Evolutionary conservation across 1,140 invertebrate species (phyloP), one percentile per base, ranked within the genome.

Genomic region (Microplitis mediator): DNA sequence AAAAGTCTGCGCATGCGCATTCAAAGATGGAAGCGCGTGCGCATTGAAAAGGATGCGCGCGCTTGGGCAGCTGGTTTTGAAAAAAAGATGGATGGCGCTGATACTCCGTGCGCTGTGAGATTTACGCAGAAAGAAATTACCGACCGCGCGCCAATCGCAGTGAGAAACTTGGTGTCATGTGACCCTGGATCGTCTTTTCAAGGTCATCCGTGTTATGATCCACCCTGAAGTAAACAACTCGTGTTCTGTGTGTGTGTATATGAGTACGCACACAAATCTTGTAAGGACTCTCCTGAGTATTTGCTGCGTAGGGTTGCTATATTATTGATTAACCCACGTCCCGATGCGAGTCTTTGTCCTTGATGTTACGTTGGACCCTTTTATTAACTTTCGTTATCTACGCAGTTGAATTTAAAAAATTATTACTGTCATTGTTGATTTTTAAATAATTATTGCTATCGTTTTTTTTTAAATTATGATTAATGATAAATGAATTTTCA

Each of bases 201-300:
- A 72, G 70, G 70, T 72, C 70, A 72, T 60, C 62, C 51, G 45
- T 72, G 70, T 72, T 72, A 35, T 72, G 62, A 58, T 72, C 35
- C 34, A 65, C 34, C 63, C 8, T 23, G 63, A 65, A 50, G 63
- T 65, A 65, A 65, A 65, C 63, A 65, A 51, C 36, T 35, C 14
- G 6, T 23, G 34, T 16, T 16, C 39, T 65, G 5, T 51, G 39
- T 35, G 11, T 31, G 13, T 62, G 11, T 35, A 11, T 35, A 4
- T 62, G 6, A 62, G 11, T 31, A 36, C 31, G n/a, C 32, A 23
- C 31, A 58, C 16, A 58, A 58, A 16, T 23, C 14, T 65, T 65
- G 14, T 4, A 51, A 45, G 36, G 34, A 63, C 23, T 23, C 23
- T 23, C 23, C 23, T 63, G 3, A 31, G 6, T 31, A 11, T 16